phyloP scores from a whole-genome alignment of 1,140 invertebrate species.

The Aphelenchoides avenae region DNA sequence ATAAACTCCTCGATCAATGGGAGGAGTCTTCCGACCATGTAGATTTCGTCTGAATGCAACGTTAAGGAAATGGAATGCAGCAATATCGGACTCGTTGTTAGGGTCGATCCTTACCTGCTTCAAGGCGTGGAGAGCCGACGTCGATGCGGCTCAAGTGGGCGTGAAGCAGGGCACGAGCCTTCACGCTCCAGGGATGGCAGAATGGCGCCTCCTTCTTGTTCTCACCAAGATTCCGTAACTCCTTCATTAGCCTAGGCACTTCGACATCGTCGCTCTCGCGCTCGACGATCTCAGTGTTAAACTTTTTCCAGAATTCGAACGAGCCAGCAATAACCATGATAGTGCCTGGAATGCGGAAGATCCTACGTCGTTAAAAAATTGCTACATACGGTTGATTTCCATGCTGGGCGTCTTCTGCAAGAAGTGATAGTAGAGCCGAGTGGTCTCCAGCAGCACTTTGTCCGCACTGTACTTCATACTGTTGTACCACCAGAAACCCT shows the following conservation, averaged over 20 bases:
- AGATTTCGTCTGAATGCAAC: constrained; percentile 63
- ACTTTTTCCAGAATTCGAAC: constrained; percentile 86
- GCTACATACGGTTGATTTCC: constrained; percentile 72
- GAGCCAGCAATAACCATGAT: constrained; percentile 93
- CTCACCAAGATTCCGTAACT: constrained; percentile 80
- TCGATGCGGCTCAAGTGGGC: constrained; percentile 82
- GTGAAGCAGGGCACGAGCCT: constrained; percentile 85
- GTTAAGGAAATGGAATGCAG: constrained; percentile 12
- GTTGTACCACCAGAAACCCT: constrained; percentile 96
- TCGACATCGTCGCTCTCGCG: constrained; percentile 89
- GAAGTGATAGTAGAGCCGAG: constrained; percentile 89
- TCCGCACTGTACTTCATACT: constrained; percentile 91
- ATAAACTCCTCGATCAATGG: constrained; percentile 97
- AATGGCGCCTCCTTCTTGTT: constrained; percentile 91
- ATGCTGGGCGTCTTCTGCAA: constrained; percentile 91
- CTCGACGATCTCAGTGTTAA: constrained; percentile 89
- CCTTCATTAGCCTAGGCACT: constrained; percentile 85
- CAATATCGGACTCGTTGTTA: not conserved
- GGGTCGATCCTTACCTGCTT: constrained; percentile 63
- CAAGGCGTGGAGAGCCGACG: constrained; percentile 75
- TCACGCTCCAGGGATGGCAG: constrained; percentile 89
- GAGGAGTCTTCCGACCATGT: constrained; percentile 85
- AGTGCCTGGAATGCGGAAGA: constrained; percentile 65
- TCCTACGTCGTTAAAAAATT: constrained; percentile 15
- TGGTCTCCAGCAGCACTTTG: constrained; percentile 85